Conservation (phyloP, 1,140 invertebrate genomes). For the Oreohelix idahoensis region DNA sequence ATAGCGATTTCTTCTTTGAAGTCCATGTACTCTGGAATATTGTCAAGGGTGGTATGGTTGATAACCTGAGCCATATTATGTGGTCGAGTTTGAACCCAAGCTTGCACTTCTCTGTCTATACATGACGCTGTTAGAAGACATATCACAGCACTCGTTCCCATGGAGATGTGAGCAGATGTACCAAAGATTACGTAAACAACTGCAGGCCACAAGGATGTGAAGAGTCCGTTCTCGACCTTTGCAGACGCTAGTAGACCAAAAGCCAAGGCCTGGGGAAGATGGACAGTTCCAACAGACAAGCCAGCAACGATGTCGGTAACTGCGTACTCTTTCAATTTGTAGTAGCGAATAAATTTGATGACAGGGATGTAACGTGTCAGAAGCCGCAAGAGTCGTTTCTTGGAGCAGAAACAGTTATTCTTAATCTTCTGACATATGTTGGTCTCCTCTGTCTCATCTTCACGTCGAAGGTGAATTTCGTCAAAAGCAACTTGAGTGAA, state of each 20-base stretch:
- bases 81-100: constrained; percentile 48
- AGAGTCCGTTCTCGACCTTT: constrained; percentile 75
- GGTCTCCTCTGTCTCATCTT: not conserved
- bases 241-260: constrained; percentile 75
- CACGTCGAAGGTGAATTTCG: constrained; percentile 57
- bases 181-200: constrained; percentile 76
- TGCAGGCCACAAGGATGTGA: constrained; percentile 75
- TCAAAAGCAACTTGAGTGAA: constrained; percentile 62
- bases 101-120: constrained; percentile 59
- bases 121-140: constrained; percentile 69
- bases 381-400: constrained; percentile 59
- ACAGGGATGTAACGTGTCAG: constrained; percentile 60
- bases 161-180: constrained; percentile 74
- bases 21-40: constrained; percentile 65
- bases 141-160: constrained; percentile 71
- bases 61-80: constrained; percentile 43
- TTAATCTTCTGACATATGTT: constrained; percentile 43
- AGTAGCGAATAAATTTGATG: constrained; percentile 66
- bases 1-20: constrained; percentile 64
- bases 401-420: constrained; percentile 54
- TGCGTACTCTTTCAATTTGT: constrained; percentile 70
- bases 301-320: constrained; percentile 72
- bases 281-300: constrained; percentile 74
- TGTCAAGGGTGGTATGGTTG: constrained; percentile 49
- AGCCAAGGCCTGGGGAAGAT: constrained; percentile 76